Evolutionary conservation across 2,888 invertebrate genomes (phyloP).

Genomic region (Sepiola atlantica): DNA sequence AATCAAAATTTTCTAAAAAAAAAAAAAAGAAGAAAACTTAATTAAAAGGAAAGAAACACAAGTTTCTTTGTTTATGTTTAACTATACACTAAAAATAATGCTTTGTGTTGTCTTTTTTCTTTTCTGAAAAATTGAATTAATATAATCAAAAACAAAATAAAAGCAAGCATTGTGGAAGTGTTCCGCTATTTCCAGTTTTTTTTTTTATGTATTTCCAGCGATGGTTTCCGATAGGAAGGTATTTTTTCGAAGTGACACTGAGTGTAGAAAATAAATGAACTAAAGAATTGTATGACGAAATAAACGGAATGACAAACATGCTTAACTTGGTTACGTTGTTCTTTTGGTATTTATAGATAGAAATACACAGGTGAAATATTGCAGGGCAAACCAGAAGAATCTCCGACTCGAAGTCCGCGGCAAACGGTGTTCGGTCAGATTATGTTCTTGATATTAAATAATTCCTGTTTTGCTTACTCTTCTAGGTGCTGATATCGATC

Average conservation of each 20-base stretch:
- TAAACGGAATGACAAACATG: neutral
- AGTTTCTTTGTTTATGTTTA: too few relatives aligned
- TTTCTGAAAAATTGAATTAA: neutral
- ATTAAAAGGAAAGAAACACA: neutral
- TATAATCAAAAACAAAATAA: too few relatives aligned
- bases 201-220: neutral
- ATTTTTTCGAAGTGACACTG: neutral
- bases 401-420: too few relatives aligned
- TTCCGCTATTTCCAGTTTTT: neutral
- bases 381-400: too few relatives aligned
- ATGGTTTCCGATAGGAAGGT: neutral
- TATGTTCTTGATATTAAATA: too few relatives aligned
- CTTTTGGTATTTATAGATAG: too few relatives aligned
- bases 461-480: too few relatives aligned
- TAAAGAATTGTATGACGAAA: neutral
- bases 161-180: neutral
- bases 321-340: neutral
- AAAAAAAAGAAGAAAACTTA: too few relatives aligned
- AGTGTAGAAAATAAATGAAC: neutral
- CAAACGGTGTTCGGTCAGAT: too few relatives aligned
- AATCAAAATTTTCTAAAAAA: too few relatives aligned
- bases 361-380: too few relatives aligned
- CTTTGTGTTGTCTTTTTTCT: neutral
- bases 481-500: too few relatives aligned
- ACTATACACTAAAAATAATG: neutral